Conservation (phyloP, 2,888 invertebrate genomes). For the Drosophila monieri region DNA sequence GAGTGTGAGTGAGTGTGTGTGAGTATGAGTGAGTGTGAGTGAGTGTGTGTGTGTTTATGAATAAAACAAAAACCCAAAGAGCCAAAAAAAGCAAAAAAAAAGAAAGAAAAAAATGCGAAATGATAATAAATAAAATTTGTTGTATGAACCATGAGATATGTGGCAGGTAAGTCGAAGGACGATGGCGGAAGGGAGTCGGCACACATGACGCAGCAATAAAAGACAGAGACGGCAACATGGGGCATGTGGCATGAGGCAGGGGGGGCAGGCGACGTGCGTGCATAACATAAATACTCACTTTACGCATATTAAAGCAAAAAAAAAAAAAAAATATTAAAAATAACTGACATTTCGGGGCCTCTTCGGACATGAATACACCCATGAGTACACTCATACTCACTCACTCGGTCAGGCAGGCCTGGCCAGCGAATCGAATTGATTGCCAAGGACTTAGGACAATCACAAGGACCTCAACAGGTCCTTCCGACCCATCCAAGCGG, state of each 20-base stretch:
- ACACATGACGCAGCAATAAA: constrained; percentile 36
- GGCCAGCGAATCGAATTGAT: neutral
- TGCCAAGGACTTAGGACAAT: neutral
- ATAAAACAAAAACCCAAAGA: constrained; percentile 16
- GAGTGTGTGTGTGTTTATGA: constrained; percentile 13
- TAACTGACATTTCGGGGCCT: constrained; percentile 42
- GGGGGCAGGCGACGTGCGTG: constrained; percentile 20
- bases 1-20: constrained; percentile 17
- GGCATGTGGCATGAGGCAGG: neutral
- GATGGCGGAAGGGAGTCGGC: neutral
- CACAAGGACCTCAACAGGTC: neutral
- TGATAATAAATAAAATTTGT: constrained; percentile 44
- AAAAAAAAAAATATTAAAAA: constrained; percentile 41
- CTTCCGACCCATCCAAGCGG: constrained; percentile 1
- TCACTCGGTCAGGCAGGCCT: neutral
- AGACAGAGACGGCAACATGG: neutral
- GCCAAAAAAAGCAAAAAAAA: constrained; percentile 42
- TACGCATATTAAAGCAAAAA: constrained; percentile 27
- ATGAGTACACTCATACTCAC: constrained; percentile 16
- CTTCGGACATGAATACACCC: constrained; percentile 23
- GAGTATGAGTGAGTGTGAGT: constrained; percentile 9
- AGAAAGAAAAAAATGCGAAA: constrained; percentile 14
- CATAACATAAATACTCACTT: constrained; percentile 50
- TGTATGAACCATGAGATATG: constrained; percentile 50
- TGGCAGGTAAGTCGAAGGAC: constrained; percentile 54